These are phyloP conservation scores for Catamblyrhynchus diadema DNA, from an alignment of 2,797 vertebrate species.

Conservation along the genomic window DNA sequence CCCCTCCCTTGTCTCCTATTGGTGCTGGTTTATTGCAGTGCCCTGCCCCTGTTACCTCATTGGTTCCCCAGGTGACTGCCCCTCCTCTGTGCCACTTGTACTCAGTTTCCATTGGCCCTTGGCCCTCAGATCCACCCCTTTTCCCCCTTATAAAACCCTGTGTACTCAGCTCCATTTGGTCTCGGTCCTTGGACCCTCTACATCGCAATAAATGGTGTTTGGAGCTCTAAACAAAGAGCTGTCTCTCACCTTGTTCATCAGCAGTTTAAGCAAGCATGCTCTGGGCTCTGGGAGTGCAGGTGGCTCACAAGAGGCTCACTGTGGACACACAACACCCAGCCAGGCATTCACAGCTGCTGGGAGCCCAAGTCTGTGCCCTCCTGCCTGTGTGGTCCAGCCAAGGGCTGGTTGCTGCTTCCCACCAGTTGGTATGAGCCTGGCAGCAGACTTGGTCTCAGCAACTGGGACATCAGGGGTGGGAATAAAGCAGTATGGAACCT, in stretches of 20 bases:
- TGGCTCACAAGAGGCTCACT: background rate
- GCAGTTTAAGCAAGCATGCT: background rate
- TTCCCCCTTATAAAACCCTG: background rate
- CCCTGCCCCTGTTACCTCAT: accelerated
- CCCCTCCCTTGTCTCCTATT: background rate
- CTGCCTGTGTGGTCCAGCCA: accelerated
- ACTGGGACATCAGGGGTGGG: background rate
- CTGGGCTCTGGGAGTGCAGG: background rate
- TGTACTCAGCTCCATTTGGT: accelerated
- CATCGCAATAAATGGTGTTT: background rate
- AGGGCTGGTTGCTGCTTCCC: background rate
- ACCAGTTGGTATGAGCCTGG: background rate
- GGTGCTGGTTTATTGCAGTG: background rate
- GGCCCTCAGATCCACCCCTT: accelerated
- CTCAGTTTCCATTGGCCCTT: background rate
- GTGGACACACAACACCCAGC: background rate
- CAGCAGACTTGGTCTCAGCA: background rate
- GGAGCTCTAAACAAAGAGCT: background rate
- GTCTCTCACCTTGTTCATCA: background rate
- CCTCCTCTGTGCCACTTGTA: background rate
- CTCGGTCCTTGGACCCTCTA: accelerated
- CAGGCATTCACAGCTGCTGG: background rate
- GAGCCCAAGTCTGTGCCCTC: background rate
- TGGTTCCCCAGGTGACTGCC: background rate
- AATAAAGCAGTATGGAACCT: constrained; percentile 18